Evolutionary conservation across 2,797 vertebrate genomes (phyloP), one percentile per base, ranked within the genome.

Genomic region (Graptemys geographica): DNA sequence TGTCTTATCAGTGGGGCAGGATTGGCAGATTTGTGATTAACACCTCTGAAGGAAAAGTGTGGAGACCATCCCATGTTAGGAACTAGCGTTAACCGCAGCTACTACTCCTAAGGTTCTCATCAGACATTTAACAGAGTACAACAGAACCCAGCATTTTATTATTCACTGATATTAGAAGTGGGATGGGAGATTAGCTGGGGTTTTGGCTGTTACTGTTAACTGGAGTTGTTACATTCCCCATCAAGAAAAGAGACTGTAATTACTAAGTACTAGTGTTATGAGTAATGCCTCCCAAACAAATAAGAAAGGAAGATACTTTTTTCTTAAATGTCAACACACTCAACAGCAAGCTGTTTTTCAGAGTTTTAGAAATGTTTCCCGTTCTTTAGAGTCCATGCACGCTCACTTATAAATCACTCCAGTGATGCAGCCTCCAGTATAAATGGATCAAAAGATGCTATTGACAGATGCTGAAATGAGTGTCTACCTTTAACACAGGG

Each of bases 21-120:
- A 98, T 96, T 98, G 98, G 98, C 98, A 98, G 96, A 95, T 97
- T 97, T 94, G 95, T 98, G 98, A 98, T 98, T 97, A 98, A 98
- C 97, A 98, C 97, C 98, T 98, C 97, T 97, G 97, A 96, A 95
- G 96, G 94, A 95, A 93, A 98, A 96, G 88, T 78, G 93, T 87
- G 90, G 96, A 90, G 95, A 74, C 83, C 62, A 69, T 94, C 87
- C 96, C 97, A 88, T 92, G 85, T 91, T 95, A 97, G 92, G 95
- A 96, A 90, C 94, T 94, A 86, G 89, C 95, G 85, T 91, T 96
- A 96, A 95, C 93, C 76, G 94, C 95, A 95, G 92, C 91, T 96
- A 91, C 95, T 95, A 96, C 96, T 97, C 96, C 97, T 96, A 96
- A 97, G 96, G 96, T 97, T 97, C 92, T 96, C 93, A 92, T 95